A percentile compares a stretch with the other conserved stretches of the same genome.
These are phyloP conservation scores for Tapera naevia DNA, from an alignment of 2,797 vertebrate species.

Conservation along the genomic window DNA sequence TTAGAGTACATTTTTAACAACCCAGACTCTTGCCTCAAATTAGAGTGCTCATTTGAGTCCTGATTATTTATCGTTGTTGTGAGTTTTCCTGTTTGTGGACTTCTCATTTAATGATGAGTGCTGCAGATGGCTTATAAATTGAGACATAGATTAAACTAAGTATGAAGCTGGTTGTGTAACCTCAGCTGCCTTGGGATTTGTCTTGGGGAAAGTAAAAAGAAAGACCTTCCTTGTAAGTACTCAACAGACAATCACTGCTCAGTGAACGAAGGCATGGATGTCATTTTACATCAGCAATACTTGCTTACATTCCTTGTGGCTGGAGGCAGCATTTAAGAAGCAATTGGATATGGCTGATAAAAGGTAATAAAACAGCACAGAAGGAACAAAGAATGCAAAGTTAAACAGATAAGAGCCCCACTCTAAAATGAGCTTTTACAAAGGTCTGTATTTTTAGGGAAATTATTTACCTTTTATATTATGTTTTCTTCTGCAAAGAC, in stretches of 20 bases:
- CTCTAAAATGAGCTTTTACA: slow-evolving; percentile 17
- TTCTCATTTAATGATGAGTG: slow-evolving; percentile 39
- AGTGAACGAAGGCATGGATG: slow-evolving; percentile 60
- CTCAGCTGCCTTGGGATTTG: slow-evolving; percentile 59
- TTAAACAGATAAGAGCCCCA: slow-evolving; percentile 5
- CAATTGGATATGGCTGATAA: slow-evolving; percentile 26
- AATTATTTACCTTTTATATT: neutral
- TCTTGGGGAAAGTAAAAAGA: neutral
- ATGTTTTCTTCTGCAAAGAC: neutral
- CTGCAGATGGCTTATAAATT: slow-evolving; percentile 62
- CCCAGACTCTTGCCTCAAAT: slow-evolving; percentile 39
- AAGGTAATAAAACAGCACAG: slow-evolving; percentile 43
- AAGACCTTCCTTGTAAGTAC: slow-evolving; percentile 50
- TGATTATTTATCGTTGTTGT: slow-evolving; percentile 43
- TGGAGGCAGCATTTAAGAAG: slow-evolving; percentile 58
- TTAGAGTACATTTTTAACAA: slow-evolving; percentile 32
- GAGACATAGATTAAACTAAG: slow-evolving; percentile 64
- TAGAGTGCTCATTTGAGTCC: slow-evolving; percentile 30
- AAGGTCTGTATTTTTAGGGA: neutral
- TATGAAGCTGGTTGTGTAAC: slow-evolving; percentile 58
- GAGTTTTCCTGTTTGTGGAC: slow-evolving; percentile 60
- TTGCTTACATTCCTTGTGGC: slow-evolving; percentile 63
- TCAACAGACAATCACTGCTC: slow-evolving; percentile 52
- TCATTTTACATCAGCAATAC: slow-evolving; percentile 59
- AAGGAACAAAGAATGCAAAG: slow-evolving; percentile 48